Conservation (phyloP, 1,140 invertebrate genomes). For the Platorchestia sp. region DNA sequence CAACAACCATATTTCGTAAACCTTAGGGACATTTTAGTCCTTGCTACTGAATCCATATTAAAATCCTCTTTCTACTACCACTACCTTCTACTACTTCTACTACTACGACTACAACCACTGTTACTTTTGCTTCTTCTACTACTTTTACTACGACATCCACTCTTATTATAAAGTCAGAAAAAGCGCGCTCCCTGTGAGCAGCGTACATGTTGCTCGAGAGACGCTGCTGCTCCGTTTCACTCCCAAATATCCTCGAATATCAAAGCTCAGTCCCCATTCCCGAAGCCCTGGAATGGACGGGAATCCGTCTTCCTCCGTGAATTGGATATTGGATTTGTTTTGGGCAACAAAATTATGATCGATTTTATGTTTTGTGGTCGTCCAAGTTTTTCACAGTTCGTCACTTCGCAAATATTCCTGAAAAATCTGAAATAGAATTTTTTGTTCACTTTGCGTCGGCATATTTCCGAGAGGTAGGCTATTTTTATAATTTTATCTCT, state of each 20-base stretch:
- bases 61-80: no score
- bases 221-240: neutral
- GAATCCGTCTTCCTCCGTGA: neutral
- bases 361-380: neutral
- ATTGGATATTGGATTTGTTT: conserved; percentile 10
- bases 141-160: no score
- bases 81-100: no score
- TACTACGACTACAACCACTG: no score
- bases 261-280: neutral
- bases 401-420: neutral
- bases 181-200: neutral
- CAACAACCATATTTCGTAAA: no score
- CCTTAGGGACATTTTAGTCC: no score
- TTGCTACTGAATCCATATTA: no score
- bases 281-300: neutral
- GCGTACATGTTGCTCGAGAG: neutral
- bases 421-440: neutral
- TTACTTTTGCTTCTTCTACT: no score
- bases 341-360: neutral
- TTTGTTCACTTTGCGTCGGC: neutral
- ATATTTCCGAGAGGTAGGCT: neutral
- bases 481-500: neutral
- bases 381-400: neutral
- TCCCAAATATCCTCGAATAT: neutral
- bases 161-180: no score